Evolutionary conservation across 2,113 vertebrate species (phyloP).

Genomic region (Eira barbara): DNA sequence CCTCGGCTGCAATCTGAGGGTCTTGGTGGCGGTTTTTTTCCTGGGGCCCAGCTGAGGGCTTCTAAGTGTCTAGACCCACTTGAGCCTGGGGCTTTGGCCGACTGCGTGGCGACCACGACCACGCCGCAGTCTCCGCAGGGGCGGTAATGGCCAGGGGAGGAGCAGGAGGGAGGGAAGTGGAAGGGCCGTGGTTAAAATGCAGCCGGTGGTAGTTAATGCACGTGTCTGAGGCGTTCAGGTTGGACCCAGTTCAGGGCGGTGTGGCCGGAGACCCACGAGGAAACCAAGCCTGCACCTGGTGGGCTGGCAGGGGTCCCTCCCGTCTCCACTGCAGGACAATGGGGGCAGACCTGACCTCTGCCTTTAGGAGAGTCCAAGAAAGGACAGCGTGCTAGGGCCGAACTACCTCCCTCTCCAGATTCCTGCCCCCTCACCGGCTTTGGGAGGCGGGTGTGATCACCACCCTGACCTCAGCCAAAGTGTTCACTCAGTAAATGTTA

Average conservation of each 20-base stretch:
- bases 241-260: background rate
- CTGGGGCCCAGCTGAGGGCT: background rate
- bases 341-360: background rate
- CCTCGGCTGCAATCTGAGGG: background rate
- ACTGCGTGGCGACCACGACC: accelerated
- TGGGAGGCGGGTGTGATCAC: background rate
- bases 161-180: background rate
- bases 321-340: background rate
- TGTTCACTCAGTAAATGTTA: background rate
- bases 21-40: background rate
- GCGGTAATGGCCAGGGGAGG: background rate
- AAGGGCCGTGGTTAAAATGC: accelerated
- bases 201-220: background rate
- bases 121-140: background rate
- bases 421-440: background rate
- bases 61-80: background rate
- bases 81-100: background rate
- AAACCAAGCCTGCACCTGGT: background rate
- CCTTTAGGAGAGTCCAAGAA: no score
- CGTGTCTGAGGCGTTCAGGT: no score
- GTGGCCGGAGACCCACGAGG: background rate
- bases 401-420: background rate
- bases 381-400: background rate
- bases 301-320: background rate
- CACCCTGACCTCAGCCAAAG: background rate